These are phyloP conservation scores for Tetranychus urticae DNA, from an alignment of 1,140 invertebrate species.

Conservation along the genomic window DNA sequence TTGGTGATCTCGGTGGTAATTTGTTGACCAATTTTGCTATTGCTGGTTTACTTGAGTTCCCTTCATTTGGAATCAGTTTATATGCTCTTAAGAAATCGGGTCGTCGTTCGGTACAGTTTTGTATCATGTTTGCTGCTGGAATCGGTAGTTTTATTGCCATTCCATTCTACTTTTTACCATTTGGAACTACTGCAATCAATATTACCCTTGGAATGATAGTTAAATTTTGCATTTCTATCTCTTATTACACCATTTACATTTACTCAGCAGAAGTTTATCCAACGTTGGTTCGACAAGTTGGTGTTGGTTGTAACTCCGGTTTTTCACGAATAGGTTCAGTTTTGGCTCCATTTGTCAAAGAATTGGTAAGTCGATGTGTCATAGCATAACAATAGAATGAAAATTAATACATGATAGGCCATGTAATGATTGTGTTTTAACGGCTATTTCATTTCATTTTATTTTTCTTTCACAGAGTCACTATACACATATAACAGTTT, in stretches of 20 bases:
- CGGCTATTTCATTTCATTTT: neutral
- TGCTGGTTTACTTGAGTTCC: constrained; percentile 46
- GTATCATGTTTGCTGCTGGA: constrained; percentile 4
- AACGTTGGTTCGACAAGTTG: constrained; percentile 25
- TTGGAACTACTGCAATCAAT: neutral
- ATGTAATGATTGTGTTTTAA: neutral
- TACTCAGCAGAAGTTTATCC: constrained; percentile 61
- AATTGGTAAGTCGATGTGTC: constrained; percentile 17
- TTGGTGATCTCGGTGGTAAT: constrained; percentile 44
- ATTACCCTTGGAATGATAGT: constrained; percentile 40
- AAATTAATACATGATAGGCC: no score
- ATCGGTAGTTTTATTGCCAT: constrained; percentile 18
- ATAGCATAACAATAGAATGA: no score
- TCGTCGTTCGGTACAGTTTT: neutral
- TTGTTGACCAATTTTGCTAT: constrained; percentile 48
- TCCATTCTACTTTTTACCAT: neutral
- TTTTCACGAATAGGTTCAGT: constrained; percentile 19
- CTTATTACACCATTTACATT: constrained; percentile 51
- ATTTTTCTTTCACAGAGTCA: neutral
- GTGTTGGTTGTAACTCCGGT: constrained; percentile 14
- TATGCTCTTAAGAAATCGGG: constrained; percentile 12
- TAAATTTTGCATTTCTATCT: constrained; percentile 56
- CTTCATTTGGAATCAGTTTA: constrained; percentile 40
- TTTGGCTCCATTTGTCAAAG: constrained; percentile 25
- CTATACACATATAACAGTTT: neutral